Evolutionary conservation across 2,797 vertebrate genomes (phyloP).

Genomic region (Lutjanus campechanus): DNA sequence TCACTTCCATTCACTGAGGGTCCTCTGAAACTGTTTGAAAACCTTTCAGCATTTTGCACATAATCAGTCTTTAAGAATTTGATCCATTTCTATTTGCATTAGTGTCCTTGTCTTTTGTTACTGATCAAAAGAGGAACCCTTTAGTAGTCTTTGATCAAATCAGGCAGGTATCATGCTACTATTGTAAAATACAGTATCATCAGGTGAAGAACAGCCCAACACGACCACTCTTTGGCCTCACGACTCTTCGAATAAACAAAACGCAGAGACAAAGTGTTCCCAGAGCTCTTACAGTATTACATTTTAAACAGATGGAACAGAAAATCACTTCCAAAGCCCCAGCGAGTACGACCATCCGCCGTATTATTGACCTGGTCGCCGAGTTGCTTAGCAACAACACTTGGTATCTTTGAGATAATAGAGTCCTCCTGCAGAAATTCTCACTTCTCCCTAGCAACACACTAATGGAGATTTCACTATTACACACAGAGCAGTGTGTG

Average conservation of each 20-base stretch:
- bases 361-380: conserved; percentile 79
- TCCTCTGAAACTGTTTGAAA: no score
- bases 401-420: conserved; percentile 72
- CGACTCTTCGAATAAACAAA: conserved; percentile 3
- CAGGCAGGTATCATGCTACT: not conserved
- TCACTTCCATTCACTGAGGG: no score
- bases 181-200: conserved; percentile 5
- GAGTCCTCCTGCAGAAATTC: conserved; percentile 59
- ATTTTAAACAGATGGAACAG: conserved; percentile 72
- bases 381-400: conserved; percentile 85
- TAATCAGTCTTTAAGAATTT: not conserved
- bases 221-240: not conserved
- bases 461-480: conserved; percentile 58
- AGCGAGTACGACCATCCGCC: conserved; percentile 55
- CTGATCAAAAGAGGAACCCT: not conserved
- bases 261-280: conserved; percentile 37
- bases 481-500: conserved; percentile 38
- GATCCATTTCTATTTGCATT: not conserved
- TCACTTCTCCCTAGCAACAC: conserved; percentile 79
- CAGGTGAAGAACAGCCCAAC: not conserved
- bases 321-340: conserved; percentile 72
- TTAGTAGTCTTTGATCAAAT: conserved; percentile 12
- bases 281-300: conserved; percentile 47
- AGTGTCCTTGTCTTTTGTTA: not conserved
- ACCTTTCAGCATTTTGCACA: conserved; percentile 16